These are phyloP conservation scores for Neolamprologus multifasciatus DNA, from an alignment of 2,797 vertebrate species.

Conservation along the genomic window DNA sequence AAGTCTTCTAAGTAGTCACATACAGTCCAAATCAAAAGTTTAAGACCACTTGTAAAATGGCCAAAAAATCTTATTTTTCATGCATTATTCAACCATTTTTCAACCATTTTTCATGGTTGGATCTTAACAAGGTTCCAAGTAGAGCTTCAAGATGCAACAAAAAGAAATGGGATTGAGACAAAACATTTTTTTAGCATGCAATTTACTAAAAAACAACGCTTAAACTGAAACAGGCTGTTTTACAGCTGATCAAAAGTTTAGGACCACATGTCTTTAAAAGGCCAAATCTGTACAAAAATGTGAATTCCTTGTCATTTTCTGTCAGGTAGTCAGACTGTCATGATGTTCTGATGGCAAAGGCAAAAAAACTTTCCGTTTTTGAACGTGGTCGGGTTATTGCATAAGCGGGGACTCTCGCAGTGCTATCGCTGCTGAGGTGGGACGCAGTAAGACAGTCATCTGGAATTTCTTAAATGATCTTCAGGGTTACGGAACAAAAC, in stretches of 20 bases:
- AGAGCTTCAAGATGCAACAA: not conserved
- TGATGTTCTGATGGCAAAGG: rapidly evolving
- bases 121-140: not conserved
- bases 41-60: not conserved
- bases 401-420: not conserved
- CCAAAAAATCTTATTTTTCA: not conserved
- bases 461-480: not conserved
- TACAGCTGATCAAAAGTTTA: not conserved
- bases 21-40: not conserved
- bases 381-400: not conserved
- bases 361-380: not conserved
- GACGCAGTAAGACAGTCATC: not conserved
- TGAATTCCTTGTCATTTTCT: not conserved
- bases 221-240: not conserved
- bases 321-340: not conserved
- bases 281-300: not conserved
- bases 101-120: not conserved
- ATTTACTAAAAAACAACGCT: not conserved
- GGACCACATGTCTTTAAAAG: not conserved
- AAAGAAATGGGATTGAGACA: not conserved
- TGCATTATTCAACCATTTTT: not conserved
- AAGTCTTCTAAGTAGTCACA: not conserved
- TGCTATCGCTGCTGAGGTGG: not conserved
- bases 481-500: not conserved
- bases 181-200: not conserved